phyloP scores from a whole-genome alignment of 2,113 vertebrate genomes.

The Pteropus alecto region DNA sequence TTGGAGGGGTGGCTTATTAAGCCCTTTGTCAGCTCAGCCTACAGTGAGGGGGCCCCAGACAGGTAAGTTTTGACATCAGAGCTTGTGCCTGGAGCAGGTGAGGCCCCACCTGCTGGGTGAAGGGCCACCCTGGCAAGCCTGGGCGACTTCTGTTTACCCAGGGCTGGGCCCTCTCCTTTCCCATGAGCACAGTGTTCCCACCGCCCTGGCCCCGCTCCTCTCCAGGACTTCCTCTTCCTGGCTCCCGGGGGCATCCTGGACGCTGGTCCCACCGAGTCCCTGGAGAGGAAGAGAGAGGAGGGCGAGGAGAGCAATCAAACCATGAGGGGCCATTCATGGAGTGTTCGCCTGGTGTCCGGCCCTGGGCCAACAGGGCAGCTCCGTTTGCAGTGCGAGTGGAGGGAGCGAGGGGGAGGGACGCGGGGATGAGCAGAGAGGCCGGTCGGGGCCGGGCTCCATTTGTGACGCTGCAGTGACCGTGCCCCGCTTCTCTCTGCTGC shows the following conservation, averaged over 20 bases:
- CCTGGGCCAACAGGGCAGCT: not conserved
- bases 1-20: not conserved
- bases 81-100: not conserved
- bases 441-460: not conserved
- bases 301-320: not conserved
- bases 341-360: not conserved
- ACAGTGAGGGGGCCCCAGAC: accelerated
- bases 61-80: not conserved
- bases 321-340: accelerated
- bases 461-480: accelerated
- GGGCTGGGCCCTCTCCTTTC: not conserved
- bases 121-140: not conserved
- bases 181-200: not conserved
- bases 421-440: not conserved
- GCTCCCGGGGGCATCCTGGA: not conserved
- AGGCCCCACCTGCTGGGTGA: not conserved
- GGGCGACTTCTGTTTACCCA: not conserved
- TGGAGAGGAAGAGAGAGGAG: not conserved
- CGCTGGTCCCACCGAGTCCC: not conserved
- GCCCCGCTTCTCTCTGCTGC: not conserved
- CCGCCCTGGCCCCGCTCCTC: not conserved
- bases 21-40: not conserved
- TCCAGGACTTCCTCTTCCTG: not conserved
- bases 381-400: not conserved
- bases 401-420: not conserved